A percentile compares a stretch with the other conserved stretches of the same genome.
phyloP scores from a whole-genome alignment of 2,113 vertebrate species.

The Bos indicus region DNA sequence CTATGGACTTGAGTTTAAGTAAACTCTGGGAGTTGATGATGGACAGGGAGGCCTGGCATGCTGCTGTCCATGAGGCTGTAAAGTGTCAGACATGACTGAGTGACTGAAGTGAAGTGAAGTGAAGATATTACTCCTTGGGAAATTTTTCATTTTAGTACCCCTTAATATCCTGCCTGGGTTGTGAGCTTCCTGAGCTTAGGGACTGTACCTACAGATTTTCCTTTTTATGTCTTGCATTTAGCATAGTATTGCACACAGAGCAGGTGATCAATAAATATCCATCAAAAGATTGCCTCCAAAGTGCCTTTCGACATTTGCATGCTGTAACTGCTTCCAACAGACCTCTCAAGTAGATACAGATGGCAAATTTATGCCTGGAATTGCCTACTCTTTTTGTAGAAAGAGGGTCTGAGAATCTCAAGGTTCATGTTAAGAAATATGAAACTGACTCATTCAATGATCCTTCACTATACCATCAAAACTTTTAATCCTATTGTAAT shows the following conservation, averaged over 20 bases:
- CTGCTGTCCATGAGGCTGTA: not conserved
- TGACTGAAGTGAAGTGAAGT: not conserved
- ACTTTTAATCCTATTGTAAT: not conserved
- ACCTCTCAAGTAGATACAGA: not conserved
- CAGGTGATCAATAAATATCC: not conserved
- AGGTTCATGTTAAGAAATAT: not conserved
- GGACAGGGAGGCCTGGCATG: not conserved
- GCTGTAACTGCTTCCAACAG: not conserved
- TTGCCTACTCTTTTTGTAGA: not conserved
- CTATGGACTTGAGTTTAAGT: not conserved
- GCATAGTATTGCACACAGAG: not conserved
- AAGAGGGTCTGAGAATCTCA: not conserved
- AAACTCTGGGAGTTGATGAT: not conserved
- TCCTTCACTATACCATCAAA: not conserved
- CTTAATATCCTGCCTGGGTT: not conserved
- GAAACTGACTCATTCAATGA: not conserved
- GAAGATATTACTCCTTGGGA: not conserved
- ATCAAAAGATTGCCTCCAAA: not conserved
- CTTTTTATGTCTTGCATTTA: not conserved
- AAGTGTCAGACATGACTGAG: rapidly evolving
- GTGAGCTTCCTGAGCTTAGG: not conserved
- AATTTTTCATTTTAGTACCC: not conserved
- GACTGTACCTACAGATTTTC: not conserved
- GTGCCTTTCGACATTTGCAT: not conserved
- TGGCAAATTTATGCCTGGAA: not conserved